Conservation (phyloP, 2,113 vertebrate species). For the Zeus faber region DNA sequence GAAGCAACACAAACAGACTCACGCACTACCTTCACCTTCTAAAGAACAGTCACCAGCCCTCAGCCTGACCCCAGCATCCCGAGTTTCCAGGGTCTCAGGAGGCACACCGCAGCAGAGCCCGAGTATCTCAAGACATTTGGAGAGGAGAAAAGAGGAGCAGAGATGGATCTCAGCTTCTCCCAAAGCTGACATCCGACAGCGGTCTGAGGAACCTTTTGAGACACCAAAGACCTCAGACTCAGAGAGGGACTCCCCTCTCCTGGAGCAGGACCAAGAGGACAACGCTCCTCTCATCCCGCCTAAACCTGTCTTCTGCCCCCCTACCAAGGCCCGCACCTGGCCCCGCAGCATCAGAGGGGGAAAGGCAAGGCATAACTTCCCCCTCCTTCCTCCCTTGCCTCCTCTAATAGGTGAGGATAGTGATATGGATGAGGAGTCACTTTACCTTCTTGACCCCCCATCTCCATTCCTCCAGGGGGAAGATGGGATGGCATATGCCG, state of each 20-base stretch:
- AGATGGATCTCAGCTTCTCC: conserved; percentile 48
- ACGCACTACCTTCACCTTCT: conserved; percentile 34
- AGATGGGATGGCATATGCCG: conserved; percentile 58
- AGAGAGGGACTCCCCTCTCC: conserved; percentile 72
- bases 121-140: conserved; percentile 28
- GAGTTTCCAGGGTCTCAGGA: conserved; percentile 29
- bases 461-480: conserved; percentile 75
- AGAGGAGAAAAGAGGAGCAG: conserved; percentile 33
- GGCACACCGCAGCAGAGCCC: conserved; percentile 47
- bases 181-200: conserved; percentile 49
- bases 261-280: conserved; percentile 71
- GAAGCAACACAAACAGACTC: conserved; percentile 56
- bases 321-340: conserved; percentile 79
- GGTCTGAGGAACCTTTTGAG: conserved; percentile 61
- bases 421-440: conserved; percentile 71
- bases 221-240: conserved; percentile 64
- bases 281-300: conserved; percentile 71
- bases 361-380: conserved; percentile 69
- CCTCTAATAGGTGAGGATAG: conserved; percentile 68
- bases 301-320: conserved; percentile 76
- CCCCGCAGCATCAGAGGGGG: conserved; percentile 71
- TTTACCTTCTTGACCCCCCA: conserved; percentile 75
- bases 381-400: conserved; percentile 71
- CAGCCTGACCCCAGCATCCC: conserved; percentile 20
- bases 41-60: conserved; percentile 49